These are phyloP conservation scores for Trichomalopsis sarcophagae DNA, from an alignment of 1,140 invertebrate species.

Conservation along the genomic window DNA sequence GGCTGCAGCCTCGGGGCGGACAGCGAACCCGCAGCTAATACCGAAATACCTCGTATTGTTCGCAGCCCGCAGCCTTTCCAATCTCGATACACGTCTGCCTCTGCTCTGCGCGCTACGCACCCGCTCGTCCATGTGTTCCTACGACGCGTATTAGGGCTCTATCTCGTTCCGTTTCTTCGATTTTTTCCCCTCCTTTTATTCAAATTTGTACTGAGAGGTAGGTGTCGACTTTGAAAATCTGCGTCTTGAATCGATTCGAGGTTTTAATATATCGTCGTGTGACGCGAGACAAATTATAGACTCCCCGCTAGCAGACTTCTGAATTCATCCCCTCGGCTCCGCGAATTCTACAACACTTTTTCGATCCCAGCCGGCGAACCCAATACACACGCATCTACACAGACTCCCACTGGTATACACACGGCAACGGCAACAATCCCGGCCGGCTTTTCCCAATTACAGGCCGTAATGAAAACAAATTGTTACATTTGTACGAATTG, in stretches of 20 bases:
- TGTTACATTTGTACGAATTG: constrained; percentile 66
- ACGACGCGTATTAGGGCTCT: constrained; percentile 10
- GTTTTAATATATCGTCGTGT: too few species aligned
- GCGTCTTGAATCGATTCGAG: neutral
- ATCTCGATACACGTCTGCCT: constrained; percentile 26
- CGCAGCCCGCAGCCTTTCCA: constrained; percentile 38
- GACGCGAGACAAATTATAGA: too few species aligned
- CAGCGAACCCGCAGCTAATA: constrained; percentile 54
- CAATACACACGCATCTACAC: neutral
- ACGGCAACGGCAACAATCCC: too few species aligned
- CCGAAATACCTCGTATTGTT: constrained; percentile 47
- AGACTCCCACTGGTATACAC: too few species aligned
- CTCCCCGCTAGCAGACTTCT: too few species aligned
- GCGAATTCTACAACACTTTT: constrained; percentile 29
- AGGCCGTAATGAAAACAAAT: constrained; percentile 72
- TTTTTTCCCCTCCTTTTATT: neutral
- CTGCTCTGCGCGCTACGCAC: constrained; percentile 21
- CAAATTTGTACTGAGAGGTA: neutral
- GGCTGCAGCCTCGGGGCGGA: constrained; percentile 48
- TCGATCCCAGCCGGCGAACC: neutral
- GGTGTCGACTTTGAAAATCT: neutral
- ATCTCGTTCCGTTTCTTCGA: neutral
- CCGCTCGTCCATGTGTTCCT: constrained; percentile 28
- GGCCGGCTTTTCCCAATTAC: constrained; percentile 19
- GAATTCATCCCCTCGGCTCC: neutral